A percentile compares a stretch with the other conserved stretches of the same genome.
Evolutionary conservation across 2,113 vertebrate species (phyloP).

Genomic region (Illadopsis cleaveri): DNA sequence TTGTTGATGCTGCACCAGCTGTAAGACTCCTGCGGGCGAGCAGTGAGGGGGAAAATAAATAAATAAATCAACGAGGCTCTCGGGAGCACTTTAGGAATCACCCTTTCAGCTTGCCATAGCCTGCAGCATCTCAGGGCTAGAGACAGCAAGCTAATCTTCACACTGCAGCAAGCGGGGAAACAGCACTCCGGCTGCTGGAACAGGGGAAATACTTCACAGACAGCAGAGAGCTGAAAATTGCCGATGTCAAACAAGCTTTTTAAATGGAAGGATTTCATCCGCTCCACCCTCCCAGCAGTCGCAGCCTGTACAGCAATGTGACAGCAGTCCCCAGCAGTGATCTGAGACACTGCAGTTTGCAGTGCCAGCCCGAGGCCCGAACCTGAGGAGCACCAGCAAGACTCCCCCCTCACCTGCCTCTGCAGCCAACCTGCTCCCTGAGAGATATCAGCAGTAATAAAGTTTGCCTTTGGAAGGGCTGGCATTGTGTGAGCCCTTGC

Average conservation of each 20-base stretch:
- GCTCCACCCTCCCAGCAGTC: neutral
- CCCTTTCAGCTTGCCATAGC: neutral
- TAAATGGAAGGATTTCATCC: neutral
- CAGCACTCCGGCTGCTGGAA: constrained; percentile 5
- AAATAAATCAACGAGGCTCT: constrained; percentile 39
- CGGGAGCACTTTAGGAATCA: constrained; percentile 29
- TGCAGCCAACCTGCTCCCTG: neutral
- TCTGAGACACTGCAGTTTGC: neutral
- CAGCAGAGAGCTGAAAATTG: neutral
- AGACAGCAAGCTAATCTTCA: neutral
- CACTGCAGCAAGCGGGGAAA: neutral
- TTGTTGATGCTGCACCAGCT: neutral
- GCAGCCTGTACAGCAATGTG: neutral
- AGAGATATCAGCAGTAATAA: neutral
- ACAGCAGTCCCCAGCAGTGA: neutral
- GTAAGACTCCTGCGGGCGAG: neutral
- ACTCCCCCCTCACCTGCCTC: neutral
- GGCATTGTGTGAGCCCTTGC: neutral
- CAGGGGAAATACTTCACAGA: neutral
- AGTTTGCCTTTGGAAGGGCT: neutral
- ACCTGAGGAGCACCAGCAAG: neutral
- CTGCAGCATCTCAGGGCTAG: neutral
- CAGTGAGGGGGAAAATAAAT: neutral
- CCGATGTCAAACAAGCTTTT: constrained; percentile 13
- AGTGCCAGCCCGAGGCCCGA: neutral